Evolutionary conservation across 92 coral and sea anemone genomes (phyloP).

Genomic region (Palythoa grandis): DNA sequence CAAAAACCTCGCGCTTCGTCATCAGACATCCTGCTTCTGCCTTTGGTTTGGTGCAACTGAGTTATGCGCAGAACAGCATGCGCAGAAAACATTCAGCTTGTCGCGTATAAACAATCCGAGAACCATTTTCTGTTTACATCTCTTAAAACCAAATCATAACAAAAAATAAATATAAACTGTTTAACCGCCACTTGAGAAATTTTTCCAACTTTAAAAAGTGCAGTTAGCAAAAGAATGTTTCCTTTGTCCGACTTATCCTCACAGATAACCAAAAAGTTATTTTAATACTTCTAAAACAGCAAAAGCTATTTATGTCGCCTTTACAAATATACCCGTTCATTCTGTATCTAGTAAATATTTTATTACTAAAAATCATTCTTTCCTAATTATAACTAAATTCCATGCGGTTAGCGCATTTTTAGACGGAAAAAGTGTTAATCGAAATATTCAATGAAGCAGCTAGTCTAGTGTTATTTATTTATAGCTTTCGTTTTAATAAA

Average conservation of each 20-base stretch:
- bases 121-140: conserved; percentile 62
- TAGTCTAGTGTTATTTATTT: too few species aligned
- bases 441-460: background rate
- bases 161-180: conserved; percentile 26
- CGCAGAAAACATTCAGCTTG: conserved; percentile 59
- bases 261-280: background rate
- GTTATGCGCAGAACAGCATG: conserved; percentile 83
- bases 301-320: background rate
- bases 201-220: background rate
- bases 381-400: conserved; percentile 31
- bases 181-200: background rate
- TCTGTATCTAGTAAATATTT: conserved; percentile 35
- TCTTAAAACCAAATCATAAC: background rate
- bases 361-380: conserved; percentile 15
- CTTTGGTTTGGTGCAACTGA: conserved; percentile 60
- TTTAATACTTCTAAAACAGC: background rate
- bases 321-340: conserved; percentile 2
- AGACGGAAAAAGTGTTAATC: conserved; percentile 19
- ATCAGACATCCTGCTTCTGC: conserved; percentile 91
- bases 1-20: conserved; percentile 91
- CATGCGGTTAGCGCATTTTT: conserved; percentile 17
- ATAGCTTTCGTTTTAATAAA: too few species aligned
- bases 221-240: too few species aligned
- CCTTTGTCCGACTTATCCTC: background rate
- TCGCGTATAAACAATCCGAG: conserved; percentile 62